phyloP scores from a whole-genome alignment of 37 sponge, comb jelly and placozoan species.

The Mnemiopsis leidyi region DNA sequence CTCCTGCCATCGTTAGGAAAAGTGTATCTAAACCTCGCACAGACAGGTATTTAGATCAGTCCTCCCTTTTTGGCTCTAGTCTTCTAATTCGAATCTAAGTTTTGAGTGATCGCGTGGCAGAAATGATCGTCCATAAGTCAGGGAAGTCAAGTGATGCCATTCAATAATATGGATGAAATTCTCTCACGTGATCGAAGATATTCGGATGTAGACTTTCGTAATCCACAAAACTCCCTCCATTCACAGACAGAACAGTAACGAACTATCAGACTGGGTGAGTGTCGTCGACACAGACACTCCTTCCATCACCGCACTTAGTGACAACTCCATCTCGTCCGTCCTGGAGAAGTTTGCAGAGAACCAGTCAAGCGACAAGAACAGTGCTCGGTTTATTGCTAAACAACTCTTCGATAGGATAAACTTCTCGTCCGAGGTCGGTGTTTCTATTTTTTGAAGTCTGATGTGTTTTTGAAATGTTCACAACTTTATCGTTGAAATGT shows the following conservation, averaged over 20 bases:
- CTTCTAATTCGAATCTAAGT: no score
- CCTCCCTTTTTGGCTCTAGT: no score
- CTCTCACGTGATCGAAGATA: no score
- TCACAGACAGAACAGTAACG: slow-evolving; percentile 1
- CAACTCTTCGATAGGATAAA: background rate
- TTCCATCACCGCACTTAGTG: slow-evolving; percentile 5
- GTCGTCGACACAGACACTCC: slow-evolving; percentile 61
- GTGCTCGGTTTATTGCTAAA: background rate
- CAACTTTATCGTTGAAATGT: no score
- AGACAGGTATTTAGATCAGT: no score
- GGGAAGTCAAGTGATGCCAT: no score
- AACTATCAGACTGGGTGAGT: slow-evolving; percentile 59
- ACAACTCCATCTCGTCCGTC: slow-evolving; percentile 32
- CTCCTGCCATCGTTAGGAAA: slow-evolving; percentile 62
- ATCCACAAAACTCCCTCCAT: background rate
- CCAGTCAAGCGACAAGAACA: slow-evolving; percentile 42
- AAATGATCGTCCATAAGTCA: no score
- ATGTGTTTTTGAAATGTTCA: no score
- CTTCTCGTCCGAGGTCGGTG: slow-evolving; percentile 49
- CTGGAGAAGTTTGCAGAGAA: slow-evolving; percentile 48
- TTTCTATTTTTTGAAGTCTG: no score
- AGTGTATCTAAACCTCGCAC: background rate
- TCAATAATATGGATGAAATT: no score
- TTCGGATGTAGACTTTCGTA: no score
- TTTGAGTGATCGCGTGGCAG: no score